Evolutionary conservation across 1,140 invertebrate species (phyloP).

Genomic region (Penaeus japonicus): DNA sequence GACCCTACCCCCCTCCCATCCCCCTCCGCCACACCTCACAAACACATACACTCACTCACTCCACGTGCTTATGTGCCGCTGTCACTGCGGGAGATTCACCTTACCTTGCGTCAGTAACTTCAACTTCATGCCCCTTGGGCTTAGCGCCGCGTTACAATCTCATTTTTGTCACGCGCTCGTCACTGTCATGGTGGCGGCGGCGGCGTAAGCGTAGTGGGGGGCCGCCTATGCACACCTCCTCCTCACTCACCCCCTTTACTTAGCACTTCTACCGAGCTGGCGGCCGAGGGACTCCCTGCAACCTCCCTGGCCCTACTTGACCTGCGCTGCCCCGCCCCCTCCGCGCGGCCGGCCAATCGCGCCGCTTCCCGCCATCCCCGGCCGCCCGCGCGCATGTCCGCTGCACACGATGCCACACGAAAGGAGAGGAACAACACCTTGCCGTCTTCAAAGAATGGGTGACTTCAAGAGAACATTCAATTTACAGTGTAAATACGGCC

Average conservation of each 20-base stretch:
- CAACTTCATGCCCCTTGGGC: conserved; percentile 34
- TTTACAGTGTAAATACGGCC: too few species aligned
- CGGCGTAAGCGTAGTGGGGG: neutral
- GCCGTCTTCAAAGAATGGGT: too few species aligned
- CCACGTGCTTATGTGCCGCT: neutral
- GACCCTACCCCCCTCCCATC: too few species aligned
- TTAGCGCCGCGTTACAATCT: neutral
- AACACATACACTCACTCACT: neutral
- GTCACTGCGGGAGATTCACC: neutral
- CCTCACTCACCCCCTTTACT: conserved; percentile 13
- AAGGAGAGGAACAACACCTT: neutral
- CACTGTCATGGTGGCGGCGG: neutral
- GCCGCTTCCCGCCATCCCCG: conserved; percentile 38
- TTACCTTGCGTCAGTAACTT: conserved; percentile 46
- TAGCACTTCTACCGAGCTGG: neutral
- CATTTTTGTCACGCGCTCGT: neutral
- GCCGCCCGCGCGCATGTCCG: neutral
- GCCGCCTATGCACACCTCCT: neutral
- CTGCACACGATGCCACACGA: neutral
- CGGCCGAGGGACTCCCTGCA: neutral
- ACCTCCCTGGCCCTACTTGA: conserved; percentile 10
- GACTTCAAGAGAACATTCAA: too few species aligned
- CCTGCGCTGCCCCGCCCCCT: conserved; percentile 41
- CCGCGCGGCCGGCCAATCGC: neutral
- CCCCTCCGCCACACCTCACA: too few species aligned